Percentiles rank a stretch among this genome's conserved stretches.
Evolutionary conservation across 2,797 vertebrate species (phyloP).

Genomic region (Notolabrus celidotus): DNA sequence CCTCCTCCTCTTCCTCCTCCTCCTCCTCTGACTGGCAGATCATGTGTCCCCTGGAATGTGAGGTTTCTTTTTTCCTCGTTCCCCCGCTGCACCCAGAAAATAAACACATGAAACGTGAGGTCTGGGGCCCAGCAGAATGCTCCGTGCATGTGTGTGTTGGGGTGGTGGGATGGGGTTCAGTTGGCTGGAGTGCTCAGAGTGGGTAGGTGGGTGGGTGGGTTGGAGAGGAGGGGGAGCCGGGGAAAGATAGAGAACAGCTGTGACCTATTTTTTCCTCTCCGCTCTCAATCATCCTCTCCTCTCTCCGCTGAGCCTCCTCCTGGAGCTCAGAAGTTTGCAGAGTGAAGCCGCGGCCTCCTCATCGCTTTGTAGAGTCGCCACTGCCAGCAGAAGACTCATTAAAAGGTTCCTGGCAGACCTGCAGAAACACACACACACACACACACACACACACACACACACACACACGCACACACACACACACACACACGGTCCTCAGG

Average conservation of each 20-base stretch:
- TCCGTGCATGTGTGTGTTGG: conserved; percentile 14
- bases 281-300: conserved; percentile 53
- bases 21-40: conserved; percentile 35
- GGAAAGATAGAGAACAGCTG: conserved; percentile 76
- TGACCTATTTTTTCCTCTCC: conserved; percentile 74
- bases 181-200: conserved; percentile 51
- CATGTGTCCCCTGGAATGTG: conserved; percentile 69
- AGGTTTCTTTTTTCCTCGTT: conserved; percentile 2
- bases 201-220: conserved; percentile 7
- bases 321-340: conserved; percentile 46
- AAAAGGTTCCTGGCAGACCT: conserved; percentile 39
- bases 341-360: conserved; percentile 25
- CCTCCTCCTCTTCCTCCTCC: conserved; percentile 1
- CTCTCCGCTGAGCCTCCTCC: conserved; percentile 36
- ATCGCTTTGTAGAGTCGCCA: conserved; percentile 26
- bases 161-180: conserved; percentile 15
- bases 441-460: background rate
- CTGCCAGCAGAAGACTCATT: conserved; percentile 30
- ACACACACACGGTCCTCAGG: background rate
- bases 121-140: conserved; percentile 31
- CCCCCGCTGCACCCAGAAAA: conserved; percentile 44
- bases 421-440: background rate
- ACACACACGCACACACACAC: background rate
- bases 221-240: conserved; percentile 14
- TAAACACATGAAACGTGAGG: conserved; percentile 68